Conservation (phyloP, 1,140 invertebrate species). For the Atta colombica region DNA sequence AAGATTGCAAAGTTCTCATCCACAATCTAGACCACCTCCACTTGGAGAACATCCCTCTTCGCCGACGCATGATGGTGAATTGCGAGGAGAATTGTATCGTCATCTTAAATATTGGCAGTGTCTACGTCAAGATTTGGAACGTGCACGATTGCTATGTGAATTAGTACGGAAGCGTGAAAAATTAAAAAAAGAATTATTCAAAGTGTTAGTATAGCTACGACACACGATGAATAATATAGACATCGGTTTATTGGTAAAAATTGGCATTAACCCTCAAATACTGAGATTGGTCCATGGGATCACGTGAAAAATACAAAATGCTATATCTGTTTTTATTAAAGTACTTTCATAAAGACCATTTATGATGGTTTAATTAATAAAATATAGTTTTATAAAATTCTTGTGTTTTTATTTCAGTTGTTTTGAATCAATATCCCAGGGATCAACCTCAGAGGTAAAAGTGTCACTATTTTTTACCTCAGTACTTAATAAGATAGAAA, state of each 20-base stretch:
- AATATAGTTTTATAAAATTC: no score
- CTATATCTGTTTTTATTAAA: no score
- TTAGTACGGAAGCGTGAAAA: conserved; percentile 98
- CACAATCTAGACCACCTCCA: conserved; percentile 85
- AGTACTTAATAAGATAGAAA: no score
- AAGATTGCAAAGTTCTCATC: conserved; percentile 92
- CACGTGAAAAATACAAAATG: no score
- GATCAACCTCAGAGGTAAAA: no score
- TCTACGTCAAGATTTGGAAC: conserved; percentile 97
- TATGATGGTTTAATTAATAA: no score
- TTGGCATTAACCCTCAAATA: neutral
- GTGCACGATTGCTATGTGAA: conserved; percentile 96
- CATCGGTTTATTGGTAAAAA: neutral
- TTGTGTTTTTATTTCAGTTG: no score
- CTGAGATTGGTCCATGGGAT: no score
- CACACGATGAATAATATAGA: neutral
- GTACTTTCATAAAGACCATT: no score
- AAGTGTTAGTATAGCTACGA: conserved; percentile 86
- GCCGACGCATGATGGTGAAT: conserved; percentile 86
- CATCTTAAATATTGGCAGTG: conserved; percentile 98
- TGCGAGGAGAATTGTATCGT: conserved; percentile 91
- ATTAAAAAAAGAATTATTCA: conserved; percentile 95
- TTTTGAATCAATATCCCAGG: no score
- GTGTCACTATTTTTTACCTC: no score
- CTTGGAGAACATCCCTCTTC: conserved; percentile 81